Percentiles rank a stretch among this genome's conserved stretches.
Conservation (phyloP, 1,140 invertebrate species). For the Drosophila pandora region DNA sequence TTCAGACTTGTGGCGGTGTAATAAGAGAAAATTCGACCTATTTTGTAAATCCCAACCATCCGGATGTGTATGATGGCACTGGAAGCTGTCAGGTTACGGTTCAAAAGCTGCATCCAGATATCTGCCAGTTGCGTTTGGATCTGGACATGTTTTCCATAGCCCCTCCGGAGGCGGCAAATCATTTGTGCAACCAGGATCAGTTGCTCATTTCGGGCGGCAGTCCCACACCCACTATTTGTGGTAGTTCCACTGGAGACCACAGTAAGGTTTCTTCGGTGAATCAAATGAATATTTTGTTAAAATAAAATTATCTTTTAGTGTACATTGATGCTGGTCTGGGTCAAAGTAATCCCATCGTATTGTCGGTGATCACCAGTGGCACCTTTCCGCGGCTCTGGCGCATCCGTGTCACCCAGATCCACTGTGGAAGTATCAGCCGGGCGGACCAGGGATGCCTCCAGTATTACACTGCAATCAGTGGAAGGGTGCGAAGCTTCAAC, state of each 20-base stretch:
- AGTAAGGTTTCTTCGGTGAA: constrained; percentile 86
- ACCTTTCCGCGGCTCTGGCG: constrained; percentile 91
- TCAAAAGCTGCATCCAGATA: constrained; percentile 89
- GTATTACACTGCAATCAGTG: constrained; percentile 90
- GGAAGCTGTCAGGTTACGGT: constrained; percentile 93
- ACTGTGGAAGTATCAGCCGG: constrained; percentile 88
- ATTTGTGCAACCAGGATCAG: constrained; percentile 93
- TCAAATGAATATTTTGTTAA: neutral
- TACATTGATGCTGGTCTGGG: constrained; percentile 92
- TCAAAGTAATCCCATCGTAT: constrained; percentile 89
- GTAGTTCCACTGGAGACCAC: constrained; percentile 92
- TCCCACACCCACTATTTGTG: constrained; percentile 92
- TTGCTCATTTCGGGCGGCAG: constrained; percentile 93
- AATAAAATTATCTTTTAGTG: constrained; percentile 85
- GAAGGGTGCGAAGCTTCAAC: constrained; percentile 92
- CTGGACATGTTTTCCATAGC: constrained; percentile 90
- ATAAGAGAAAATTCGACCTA: constrained; percentile 92
- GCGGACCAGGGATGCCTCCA: constrained; percentile 94
- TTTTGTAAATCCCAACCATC: constrained; percentile 92
- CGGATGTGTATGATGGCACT: constrained; percentile 89
- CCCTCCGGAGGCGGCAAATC: constrained; percentile 89
- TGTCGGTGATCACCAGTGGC: constrained; percentile 92
- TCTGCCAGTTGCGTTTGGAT: constrained; percentile 93
- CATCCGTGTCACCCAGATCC: constrained; percentile 91
- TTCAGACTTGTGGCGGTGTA: constrained; percentile 89